Conservation (phyloP, 2,113 vertebrate genomes). For the Mesocricetus auratus region DNA sequence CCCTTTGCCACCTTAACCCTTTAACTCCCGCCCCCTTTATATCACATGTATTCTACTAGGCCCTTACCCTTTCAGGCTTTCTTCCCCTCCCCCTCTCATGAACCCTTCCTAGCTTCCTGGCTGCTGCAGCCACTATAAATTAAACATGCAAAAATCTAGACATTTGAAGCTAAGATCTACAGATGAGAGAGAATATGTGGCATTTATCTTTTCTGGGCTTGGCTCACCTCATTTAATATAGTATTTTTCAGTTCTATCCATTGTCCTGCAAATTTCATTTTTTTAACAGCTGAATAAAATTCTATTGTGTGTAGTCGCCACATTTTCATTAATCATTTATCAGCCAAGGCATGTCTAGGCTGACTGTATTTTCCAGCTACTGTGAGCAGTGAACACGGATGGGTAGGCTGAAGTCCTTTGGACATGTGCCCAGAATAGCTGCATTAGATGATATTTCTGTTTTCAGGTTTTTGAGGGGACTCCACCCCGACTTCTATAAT, state of each 20-base stretch:
- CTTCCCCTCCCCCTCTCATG: background rate
- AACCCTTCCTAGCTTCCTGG: background rate
- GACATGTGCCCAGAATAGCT: background rate
- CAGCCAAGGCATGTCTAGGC: background rate
- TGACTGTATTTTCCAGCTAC: background rate
- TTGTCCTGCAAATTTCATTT: background rate
- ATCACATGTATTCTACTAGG: background rate
- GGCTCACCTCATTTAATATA: background rate
- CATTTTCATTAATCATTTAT: background rate
- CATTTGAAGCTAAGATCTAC: background rate
- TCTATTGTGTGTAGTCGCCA: background rate
- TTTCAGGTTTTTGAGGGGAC: background rate
- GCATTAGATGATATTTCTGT: background rate
- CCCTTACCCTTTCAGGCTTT: background rate
- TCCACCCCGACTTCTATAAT: background rate
- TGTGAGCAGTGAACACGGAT: background rate
- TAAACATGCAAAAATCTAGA: background rate
- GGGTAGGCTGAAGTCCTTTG: background rate
- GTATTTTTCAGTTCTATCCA: background rate
- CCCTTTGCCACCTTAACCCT: background rate
- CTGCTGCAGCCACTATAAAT: background rate
- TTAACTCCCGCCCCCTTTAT: background rate
- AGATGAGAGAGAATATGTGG: background rate
- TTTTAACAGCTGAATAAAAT: background rate
- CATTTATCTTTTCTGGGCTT: background rate